A percentile compares a stretch with the other conserved stretches of the same genome.
Conservation (phyloP, 2,888 invertebrate genomes). For the Tetrapedia diversipes region DNA sequence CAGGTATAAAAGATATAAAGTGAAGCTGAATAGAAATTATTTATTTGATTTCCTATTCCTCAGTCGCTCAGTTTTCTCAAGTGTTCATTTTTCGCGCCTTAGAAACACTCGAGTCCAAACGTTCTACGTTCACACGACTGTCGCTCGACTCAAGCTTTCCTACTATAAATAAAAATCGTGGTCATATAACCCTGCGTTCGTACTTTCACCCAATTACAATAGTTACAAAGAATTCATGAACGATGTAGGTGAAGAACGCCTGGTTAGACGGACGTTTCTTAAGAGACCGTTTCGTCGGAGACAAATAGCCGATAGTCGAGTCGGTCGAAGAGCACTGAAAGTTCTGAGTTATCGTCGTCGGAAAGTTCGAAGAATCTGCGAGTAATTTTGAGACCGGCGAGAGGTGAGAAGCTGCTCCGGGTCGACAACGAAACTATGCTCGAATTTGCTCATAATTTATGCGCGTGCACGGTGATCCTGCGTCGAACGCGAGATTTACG, state of each 20-base stretch:
- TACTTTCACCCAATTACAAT: no score
- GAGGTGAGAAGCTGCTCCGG: constrained; percentile 22
- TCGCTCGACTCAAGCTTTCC: no score
- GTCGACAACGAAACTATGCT: constrained; percentile 63
- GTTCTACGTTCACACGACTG: no score
- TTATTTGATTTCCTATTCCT: no score
- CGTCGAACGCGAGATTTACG: constrained; percentile 52
- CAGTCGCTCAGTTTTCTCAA: no score
- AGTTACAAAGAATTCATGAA: not conserved
- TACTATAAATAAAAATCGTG: no score
- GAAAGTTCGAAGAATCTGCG: constrained; percentile 78
- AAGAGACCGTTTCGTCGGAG: constrained; percentile 32
- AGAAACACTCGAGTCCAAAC: no score
- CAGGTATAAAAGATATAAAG: no score
- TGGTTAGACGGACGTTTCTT: constrained; percentile 3
- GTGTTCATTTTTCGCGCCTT: no score
- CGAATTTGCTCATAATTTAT: constrained; percentile 75
- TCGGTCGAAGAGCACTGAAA: constrained; percentile 64
- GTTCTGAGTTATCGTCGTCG: constrained; percentile 76
- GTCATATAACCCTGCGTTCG: no score
- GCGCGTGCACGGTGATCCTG: constrained; percentile 57
- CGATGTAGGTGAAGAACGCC: not conserved
- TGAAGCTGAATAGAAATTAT: no score
- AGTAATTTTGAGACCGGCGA: constrained; percentile 64
- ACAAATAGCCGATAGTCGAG: constrained; percentile 49